Percentiles rank a stretch among this genome's conserved stretches.
phyloP scores from a whole-genome alignment of 2,797 vertebrate species.

The Lepidocolaptes lacrymiger region DNA sequence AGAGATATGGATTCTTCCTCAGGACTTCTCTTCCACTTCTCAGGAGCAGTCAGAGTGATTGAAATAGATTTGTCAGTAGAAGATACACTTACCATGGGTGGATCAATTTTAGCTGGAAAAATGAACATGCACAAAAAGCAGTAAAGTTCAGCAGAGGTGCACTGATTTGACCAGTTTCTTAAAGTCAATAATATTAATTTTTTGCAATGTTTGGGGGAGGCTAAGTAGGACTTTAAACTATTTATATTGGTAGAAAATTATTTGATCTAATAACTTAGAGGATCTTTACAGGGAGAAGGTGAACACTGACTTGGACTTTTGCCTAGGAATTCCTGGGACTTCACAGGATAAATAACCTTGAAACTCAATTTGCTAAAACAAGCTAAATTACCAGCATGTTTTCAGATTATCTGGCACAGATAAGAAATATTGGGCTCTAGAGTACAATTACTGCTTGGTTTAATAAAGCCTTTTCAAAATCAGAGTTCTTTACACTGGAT shows the following conservation, averaged over 20 bases:
- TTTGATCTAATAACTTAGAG: neutral
- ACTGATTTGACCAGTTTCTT: neutral
- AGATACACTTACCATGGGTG: slow-evolving; percentile 69
- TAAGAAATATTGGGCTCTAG: neutral
- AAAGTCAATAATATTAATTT: neutral
- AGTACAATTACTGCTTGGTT: neutral
- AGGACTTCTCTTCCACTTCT: slow-evolving; percentile 75
- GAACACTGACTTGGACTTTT: slow-evolving; percentile 1
- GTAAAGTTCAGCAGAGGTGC: neutral
- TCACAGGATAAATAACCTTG: neutral
- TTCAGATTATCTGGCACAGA: neutral
- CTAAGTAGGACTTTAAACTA: neutral
- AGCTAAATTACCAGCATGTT: neutral
- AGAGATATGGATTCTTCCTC: slow-evolving; percentile 59
- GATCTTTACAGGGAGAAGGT: neutral
- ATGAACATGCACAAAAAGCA: neutral
- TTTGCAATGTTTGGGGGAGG: neutral
- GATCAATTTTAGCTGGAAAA: slow-evolving; percentile 76
- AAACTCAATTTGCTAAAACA: slow-evolving; percentile 1
- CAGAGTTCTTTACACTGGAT: neutral
- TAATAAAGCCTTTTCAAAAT: neutral
- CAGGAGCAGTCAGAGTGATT: slow-evolving; percentile 69
- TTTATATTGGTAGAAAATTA: neutral
- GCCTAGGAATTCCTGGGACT: neutral
- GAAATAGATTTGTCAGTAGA: slow-evolving; percentile 72